Evolutionary conservation across 2,888 invertebrate species (phyloP).

Genomic region (Nebria brevicollis): DNA sequence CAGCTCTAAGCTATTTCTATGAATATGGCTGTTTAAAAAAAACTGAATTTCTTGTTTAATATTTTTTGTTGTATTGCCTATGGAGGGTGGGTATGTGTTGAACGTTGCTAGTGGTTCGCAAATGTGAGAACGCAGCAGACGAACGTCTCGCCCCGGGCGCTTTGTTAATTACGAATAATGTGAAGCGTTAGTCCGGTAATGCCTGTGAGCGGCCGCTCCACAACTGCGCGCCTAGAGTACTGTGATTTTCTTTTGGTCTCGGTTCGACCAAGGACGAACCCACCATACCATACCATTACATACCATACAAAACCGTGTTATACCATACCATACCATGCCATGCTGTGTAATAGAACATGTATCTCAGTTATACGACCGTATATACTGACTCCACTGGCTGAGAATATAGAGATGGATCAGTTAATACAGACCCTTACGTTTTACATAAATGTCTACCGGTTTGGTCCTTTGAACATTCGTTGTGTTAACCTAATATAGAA

Average conservation of each 20-base stretch:
- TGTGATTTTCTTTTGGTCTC: neutral
- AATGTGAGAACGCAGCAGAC: constrained; percentile 12
- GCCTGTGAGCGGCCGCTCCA: constrained; percentile 15
- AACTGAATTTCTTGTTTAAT: neutral
- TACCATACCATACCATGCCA: too few relatives aligned
- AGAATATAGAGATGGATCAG: constrained; percentile 1
- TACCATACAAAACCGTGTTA: too few relatives aligned
- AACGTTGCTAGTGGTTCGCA: neutral
- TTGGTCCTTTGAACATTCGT: neutral
- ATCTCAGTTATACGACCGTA: neutral
- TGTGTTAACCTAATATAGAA: neutral
- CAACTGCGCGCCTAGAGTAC: constrained; percentile 8
- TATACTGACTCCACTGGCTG: neutral
- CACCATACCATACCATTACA: neutral
- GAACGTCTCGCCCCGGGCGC: constrained; percentile 14
- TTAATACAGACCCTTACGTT: neutral
- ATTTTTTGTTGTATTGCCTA: neutral
- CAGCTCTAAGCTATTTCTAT: neutral
- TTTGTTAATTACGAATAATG: constrained; percentile 46
- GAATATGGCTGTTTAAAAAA: neutral
- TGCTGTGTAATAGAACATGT: neutral
- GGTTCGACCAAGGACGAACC: neutral
- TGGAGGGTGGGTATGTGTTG: neutral
- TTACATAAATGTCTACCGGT: constrained; percentile 1
- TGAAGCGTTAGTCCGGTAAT: constrained; percentile 39